These are phyloP conservation scores for Trichomalopsis sarcophagae DNA, from an alignment of 1,140 invertebrate genomes.

Conservation along the genomic window DNA sequence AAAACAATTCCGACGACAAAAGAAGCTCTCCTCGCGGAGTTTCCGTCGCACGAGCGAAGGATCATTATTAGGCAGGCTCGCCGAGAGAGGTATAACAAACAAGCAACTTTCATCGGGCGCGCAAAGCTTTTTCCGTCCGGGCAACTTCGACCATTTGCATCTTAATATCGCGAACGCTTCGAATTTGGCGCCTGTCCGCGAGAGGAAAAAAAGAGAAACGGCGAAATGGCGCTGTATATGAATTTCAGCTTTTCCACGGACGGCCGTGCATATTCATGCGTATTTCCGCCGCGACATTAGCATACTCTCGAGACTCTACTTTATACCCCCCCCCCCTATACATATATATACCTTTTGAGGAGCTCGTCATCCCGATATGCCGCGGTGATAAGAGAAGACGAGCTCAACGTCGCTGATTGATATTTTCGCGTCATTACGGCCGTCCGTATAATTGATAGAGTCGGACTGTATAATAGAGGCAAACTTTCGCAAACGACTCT, in stretches of 20 bases:
- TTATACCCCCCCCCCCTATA: background rate
- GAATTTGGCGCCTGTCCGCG: constrained; percentile 5
- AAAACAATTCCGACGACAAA: background rate
- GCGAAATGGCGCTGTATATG: constrained; percentile 41
- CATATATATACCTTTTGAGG: background rate
- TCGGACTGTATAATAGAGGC: too few species aligned
- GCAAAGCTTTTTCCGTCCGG: background rate
- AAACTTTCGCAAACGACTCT: background rate
- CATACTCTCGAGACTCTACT: constrained; percentile 29
- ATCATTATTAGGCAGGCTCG: constrained; percentile 16
- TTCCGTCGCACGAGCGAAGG: background rate
- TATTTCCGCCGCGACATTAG: background rate
- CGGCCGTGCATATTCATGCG: constrained; percentile 39
- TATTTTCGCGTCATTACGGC: background rate
- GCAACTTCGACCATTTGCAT: constrained; percentile 54
- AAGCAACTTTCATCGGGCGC: constrained; percentile 4
- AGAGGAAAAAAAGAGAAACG: background rate
- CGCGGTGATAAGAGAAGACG: background rate
- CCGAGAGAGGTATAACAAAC: constrained; percentile 8
- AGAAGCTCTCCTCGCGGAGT: background rate
- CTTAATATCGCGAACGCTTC: constrained; percentile 51
- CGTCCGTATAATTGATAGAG: background rate
- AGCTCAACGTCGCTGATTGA: background rate
- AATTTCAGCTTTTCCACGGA: constrained; percentile 37
- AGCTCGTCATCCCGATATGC: background rate